Conservation (phyloP, 2,797 vertebrate genomes). For the Etheostoma perlongum region DNA sequence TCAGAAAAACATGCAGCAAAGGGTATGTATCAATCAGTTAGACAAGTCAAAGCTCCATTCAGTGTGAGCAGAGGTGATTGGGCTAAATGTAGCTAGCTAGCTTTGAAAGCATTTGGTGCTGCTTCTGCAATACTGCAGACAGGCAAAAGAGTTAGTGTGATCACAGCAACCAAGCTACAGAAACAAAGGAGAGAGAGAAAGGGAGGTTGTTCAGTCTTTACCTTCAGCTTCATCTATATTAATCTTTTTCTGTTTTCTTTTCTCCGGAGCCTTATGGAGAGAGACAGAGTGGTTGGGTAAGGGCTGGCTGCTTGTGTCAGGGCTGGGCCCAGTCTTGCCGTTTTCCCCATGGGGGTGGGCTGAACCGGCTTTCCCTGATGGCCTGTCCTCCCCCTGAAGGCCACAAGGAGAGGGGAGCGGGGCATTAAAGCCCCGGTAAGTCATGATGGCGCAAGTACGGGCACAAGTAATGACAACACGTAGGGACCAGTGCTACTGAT, state of each 20-base stretch:
- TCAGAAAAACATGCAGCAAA: slow-evolving; percentile 67
- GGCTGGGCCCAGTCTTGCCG: slow-evolving; percentile 83
- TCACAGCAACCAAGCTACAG: slow-evolving; percentile 71
- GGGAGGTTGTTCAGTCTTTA: slow-evolving; percentile 82
- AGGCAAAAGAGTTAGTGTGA: slow-evolving; percentile 74
- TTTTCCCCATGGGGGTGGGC: slow-evolving; percentile 94
- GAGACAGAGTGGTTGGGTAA: slow-evolving; percentile 80
- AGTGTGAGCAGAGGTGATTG: slow-evolving; percentile 66
- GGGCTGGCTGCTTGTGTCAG: slow-evolving; percentile 87
- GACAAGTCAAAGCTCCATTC: slow-evolving; percentile 78
- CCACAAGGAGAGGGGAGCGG: slow-evolving; percentile 92
- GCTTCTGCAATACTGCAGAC: slow-evolving; percentile 62
- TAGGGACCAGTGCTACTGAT: slow-evolving; percentile 55
- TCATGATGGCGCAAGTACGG: slow-evolving; percentile 54
- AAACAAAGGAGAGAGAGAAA: slow-evolving; percentile 54
- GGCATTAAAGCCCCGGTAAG: slow-evolving; percentile 69
- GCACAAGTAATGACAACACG: slow-evolving; percentile 51
- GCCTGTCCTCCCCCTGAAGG: slow-evolving; percentile 94
- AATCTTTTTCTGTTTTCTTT: slow-evolving; percentile 98
- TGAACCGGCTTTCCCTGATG: slow-evolving; percentile 93
- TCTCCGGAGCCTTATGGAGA: slow-evolving; percentile 90
- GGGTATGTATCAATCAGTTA: slow-evolving; percentile 67
- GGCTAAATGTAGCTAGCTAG: slow-evolving; percentile 74
- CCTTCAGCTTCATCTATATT: slow-evolving; percentile 99
- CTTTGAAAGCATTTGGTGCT: slow-evolving; percentile 68